phyloP scores from a whole-genome alignment of 2,113 vertebrate species.

The Microtus ochrogaster region DNA sequence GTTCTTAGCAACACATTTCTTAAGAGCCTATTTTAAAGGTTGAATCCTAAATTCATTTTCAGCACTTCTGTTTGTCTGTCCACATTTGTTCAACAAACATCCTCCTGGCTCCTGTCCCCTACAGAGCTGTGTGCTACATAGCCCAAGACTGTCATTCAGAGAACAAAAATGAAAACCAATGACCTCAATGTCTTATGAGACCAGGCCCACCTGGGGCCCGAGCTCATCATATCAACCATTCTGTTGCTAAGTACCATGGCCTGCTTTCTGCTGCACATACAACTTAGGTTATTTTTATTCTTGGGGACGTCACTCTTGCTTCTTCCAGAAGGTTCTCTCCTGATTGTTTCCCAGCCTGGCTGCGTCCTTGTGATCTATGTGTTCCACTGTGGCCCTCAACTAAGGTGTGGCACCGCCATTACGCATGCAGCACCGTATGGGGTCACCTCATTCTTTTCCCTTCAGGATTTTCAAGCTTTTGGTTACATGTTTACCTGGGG shows the following conservation, averaged over 20 bases:
- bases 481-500: neutral
- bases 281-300: neutral
- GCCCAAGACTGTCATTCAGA: neutral
- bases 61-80: neutral
- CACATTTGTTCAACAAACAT: neutral
- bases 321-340: neutral
- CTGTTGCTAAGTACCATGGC: neutral
- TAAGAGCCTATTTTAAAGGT: neutral
- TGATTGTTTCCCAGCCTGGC: neutral
- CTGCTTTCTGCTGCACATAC: neutral
- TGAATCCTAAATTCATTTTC: neutral
- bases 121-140: neutral
- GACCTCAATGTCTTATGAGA: neutral
- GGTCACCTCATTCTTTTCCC: neutral
- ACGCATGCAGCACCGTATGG: too few relatives aligned
- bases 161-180: neutral
- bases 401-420: neutral
- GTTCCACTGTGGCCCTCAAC: neutral
- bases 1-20: neutral
- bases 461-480: neutral
- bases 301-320: neutral
- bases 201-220: neutral
- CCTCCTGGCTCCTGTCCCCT: neutral
- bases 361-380: neutral
- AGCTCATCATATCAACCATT: neutral